Base-by-base conservation (phyloP, 2,797 vertebrate species). In the Spheniscus humboldti region DNA sequence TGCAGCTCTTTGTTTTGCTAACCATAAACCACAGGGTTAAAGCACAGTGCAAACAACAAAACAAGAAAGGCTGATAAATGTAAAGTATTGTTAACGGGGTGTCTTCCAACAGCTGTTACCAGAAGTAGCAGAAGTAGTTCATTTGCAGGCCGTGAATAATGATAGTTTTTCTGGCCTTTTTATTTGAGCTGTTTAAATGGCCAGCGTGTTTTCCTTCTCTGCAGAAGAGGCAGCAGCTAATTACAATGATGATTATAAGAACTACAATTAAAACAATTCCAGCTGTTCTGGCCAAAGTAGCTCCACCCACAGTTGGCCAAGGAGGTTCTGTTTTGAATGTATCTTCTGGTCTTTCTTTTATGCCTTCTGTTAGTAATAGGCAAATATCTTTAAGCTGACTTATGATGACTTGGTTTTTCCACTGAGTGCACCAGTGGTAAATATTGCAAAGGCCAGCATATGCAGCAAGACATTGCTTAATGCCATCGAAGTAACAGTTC, bases 1-100 rank as follows among this genome's bases (percentile, higher is more conserved):
- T 91, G 75, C 57, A 98, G 91, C 28, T 98, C 97, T 90, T 92
- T 95, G 85, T 96, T 97, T 89, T 67, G 50, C 59, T 98, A 95
- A 50, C 98, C 98, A 15, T 97, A 98, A 87, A 98, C 96, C 53
- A 98, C 88, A 69, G 98, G 92, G 73, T 97, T 98, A 88, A 98
- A 97, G 56, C 93, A 96, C 28, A 98, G 97, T 6, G 97, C 94
- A 80, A 98, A 95, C 20, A 96, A 97, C 66, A 98, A 98, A 77
- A 98, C 31, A 55, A 96, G 93, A 92, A 98, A 97, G 56, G 83
- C 92, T 63, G 74, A 39, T 81, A 98, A 23, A 43, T 96, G 94
- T 78, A 97, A 84, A 71, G 77, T 13, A 60, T 84, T 86, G 56
- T 81, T 94, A 79, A 94, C 43, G 15, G 10, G 6, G 20, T 82